Evolutionary conservation across 92 coral and sea anemone genomes (phyloP), one percentile per base, ranked within the genome.

Genomic region (Palythoa grandis): DNA sequence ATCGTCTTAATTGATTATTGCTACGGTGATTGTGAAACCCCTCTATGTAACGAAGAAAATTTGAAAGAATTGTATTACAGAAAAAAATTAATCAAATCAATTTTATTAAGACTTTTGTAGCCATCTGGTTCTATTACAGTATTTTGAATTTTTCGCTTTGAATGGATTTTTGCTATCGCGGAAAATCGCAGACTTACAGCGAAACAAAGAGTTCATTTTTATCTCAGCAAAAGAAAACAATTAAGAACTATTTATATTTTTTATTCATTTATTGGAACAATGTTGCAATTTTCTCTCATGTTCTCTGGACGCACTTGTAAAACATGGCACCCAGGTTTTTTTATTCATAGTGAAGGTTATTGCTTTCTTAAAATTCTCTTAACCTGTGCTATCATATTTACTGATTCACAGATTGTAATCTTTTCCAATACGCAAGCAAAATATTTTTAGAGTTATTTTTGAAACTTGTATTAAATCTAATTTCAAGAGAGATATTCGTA

Each of bases 11-110:
- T 80, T 80, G 74, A 66, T 80, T 80, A 80, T 80, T 54, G 66
- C 85, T 67, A 80, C 20, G 85, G 85, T 43, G 37, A 66, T 29
- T 22, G 75, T 43, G 23, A 50, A 69, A 65, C 43, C 70, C 74
- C 66, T 80, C 47, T 80, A 48, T 66, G 74, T 80, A 80, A 80
- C 60, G 85, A 66, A 80, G 47, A 80, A 52, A 80, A 80, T 23
- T 80, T 80, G 74, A 50, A 80, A 80, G 85, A 65, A 80, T 80
- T 80, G 85, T 80, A 80, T 80, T 74, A 80, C 74, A 65, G 60
- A 37, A 29, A 67, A 37, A 66, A 80, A 80, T 80, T 80, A 80
- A 80, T 80, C 85, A 73, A 80, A 80, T 80, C 85, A 80, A 22
- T 65, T 80, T 80, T 52, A 66, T 65, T 67, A 80, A 22, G 70